These are phyloP conservation scores for Rotaria macrura DNA, from an alignment of 2,888 invertebrate species.

Conservation along the genomic window DNA sequence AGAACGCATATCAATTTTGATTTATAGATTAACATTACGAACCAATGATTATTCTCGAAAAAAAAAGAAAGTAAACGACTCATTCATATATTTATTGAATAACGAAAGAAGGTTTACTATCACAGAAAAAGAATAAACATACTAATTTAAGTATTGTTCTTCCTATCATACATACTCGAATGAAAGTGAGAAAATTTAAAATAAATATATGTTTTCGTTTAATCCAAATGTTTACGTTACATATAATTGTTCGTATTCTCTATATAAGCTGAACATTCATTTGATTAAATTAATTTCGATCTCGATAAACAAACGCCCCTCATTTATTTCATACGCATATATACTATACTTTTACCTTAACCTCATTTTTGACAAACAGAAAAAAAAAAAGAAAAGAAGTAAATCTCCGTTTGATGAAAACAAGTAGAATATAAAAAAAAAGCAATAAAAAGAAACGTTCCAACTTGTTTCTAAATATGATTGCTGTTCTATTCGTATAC, in stretches of 20 bases:
- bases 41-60: background rate
- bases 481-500: background rate
- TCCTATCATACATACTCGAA: background rate
- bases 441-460: background rate
- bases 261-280: background rate
- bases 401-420: background rate
- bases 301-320: background rate
- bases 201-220: background rate
- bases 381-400: background rate
- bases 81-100: background rate
- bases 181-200: background rate
- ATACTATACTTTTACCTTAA: background rate
- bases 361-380: background rate
- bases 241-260: background rate
- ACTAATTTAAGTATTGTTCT: background rate
- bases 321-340: background rate
- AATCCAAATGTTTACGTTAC: background rate
- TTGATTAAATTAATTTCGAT: background rate
- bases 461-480: background rate
- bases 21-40: background rate
- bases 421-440: background rate
- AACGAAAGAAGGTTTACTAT: background rate
- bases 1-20: background rate
- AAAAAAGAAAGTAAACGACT: background rate
- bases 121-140: background rate